Conservation (phyloP, 1,140 invertebrate genomes). For the Achroia grisella region DNA sequence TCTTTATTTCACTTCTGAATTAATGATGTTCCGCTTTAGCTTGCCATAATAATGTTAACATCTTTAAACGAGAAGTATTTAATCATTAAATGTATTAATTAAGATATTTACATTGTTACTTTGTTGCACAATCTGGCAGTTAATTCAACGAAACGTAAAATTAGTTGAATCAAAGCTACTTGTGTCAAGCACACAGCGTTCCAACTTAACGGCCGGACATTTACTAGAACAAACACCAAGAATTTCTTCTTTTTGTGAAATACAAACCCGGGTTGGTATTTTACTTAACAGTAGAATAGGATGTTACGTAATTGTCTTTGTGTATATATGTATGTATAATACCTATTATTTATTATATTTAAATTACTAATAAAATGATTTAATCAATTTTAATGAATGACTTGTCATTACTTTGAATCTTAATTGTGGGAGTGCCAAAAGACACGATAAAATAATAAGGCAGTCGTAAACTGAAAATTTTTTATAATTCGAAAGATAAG, state of each 20-base stretch:
- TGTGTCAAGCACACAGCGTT: slow-evolving; percentile 24
- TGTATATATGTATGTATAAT: no score
- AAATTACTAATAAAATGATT: no score
- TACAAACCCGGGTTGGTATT: background rate
- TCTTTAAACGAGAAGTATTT: no score
- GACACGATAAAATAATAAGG: no score
- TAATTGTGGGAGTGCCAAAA: background rate
- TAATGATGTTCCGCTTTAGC: slow-evolving; percentile 10
- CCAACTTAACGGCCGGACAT: slow-evolving; percentile 1
- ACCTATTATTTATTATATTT: no score
- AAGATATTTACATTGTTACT: slow-evolving; percentile 35
- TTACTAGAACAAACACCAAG: background rate
- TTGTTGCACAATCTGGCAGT: slow-evolving; percentile 35
- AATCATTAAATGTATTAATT: no score
- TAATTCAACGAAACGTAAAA: slow-evolving; percentile 38
- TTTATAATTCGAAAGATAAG: no score
- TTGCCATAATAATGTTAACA: slow-evolving; percentile 1
- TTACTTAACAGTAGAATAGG: no score
- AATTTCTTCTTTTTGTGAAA: slow-evolving; percentile 10
- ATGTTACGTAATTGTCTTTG: no score
- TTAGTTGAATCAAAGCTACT: slow-evolving; percentile 42
- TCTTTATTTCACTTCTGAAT: slow-evolving; percentile 29
- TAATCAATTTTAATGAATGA: no score
- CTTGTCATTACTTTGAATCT: no score
- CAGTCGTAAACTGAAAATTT: background rate